phyloP scores from a whole-genome alignment of 30 jellyfish, hydroid and myxozoan species.

The Aurelia coerulea region DNA sequence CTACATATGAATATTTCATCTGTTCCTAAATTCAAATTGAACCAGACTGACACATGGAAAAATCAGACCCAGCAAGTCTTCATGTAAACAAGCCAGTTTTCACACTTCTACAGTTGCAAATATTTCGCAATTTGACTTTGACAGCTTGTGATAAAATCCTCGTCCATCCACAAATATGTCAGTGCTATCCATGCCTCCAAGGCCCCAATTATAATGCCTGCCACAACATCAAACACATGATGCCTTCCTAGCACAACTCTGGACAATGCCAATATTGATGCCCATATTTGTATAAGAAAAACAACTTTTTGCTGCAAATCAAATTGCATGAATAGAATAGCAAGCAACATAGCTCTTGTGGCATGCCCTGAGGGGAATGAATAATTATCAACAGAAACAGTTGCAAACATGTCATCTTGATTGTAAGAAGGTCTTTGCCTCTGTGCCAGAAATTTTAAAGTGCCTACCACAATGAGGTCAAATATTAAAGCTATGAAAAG shows the following conservation, averaged over 20 bases:
- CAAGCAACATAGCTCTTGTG: constrained; percentile 86
- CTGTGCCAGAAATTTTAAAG: constrained; percentile 51
- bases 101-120: too few relatives aligned
- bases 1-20: too few relatives aligned
- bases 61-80: too few relatives aligned
- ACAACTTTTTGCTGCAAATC: neutral
- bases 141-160: neutral
- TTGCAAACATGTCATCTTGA: constrained; percentile 72
- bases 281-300: constrained; percentile 56
- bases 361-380: constrained; percentile 98
- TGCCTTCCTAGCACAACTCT: constrained; percentile 93
- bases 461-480: constrained; percentile 76
- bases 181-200: constrained; percentile 56
- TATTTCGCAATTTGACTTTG: neutral
- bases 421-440: constrained; percentile 88
- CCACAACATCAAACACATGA: constrained; percentile 81
- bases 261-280: constrained; percentile 68
- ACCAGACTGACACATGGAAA: too few relatives aligned
- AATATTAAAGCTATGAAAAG: constrained; percentile 66
- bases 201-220: constrained; percentile 79
- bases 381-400: constrained; percentile 73
- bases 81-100: too few relatives aligned
- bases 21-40: too few relatives aligned
- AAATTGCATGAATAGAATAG: constrained; percentile 19
- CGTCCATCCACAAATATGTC: constrained; percentile 30